Base-by-base conservation (phyloP, 2,113 vertebrate species). In the Atlantisia rogersi region DNA sequence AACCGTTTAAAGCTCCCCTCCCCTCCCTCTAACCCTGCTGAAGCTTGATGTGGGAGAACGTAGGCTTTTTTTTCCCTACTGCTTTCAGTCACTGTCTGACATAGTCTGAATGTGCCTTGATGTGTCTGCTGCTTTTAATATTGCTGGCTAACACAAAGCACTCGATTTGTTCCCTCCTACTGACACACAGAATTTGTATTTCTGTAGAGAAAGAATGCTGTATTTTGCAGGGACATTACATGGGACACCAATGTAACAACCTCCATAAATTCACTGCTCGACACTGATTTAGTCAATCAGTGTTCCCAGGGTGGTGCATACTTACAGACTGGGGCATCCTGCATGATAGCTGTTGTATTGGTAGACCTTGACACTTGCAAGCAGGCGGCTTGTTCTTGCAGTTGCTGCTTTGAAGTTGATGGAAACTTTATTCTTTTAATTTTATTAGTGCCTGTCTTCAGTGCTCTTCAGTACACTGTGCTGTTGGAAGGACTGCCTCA, bases 71-170 rank as follows among this genome's bases (percentile, higher is more conserved):
- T 87, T 92, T 76, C 18, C 94, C 81, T 94, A 87, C 94, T 95
- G 95, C 74, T 95, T 97, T 97, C 92, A 96, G 91, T 96, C 94
- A 89, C 81, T 94, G 94, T 88, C 93, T 95, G 92, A 81, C 94
- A 95, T 85, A 40, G 69, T 96, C 81, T 93, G 90, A 92, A 84
- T 79, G 70, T 1, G 82, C 90, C 92, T 95, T 96, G 92, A 95
- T 96, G 92, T 94, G 92, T 76, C 78, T 18, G 1, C 95, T 95
- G 94, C 94, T 95, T 95, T 94, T 94, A 97, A 91, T 93, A 89
- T 76, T 95, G 67, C 77, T 95, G 83, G 77, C 77, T 94, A 84
- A 87, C 81, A 94, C 58, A 85, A 86, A 94, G 65, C 44, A 55
- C 84, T 89, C 4, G 2, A 18, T 87, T 68, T 69, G 29, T 73